Evolutionary conservation across 2,113 vertebrate species (phyloP), one percentile per base, ranked within the genome.

Genomic region (Tachysurus vachellii): DNA sequence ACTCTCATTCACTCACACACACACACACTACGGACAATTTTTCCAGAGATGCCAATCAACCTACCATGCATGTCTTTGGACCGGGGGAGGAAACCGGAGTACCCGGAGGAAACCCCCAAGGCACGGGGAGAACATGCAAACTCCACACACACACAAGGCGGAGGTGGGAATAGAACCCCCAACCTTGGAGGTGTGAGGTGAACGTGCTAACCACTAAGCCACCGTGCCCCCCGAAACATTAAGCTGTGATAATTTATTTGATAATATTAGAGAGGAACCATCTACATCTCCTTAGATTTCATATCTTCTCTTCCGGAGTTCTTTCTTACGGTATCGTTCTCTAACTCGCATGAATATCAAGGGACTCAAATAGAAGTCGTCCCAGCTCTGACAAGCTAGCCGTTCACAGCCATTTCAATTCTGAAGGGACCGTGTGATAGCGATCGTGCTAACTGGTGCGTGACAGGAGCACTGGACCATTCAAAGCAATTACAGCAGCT

Each of bases 401-500:
- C 82, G 82, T 59, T 64, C 71, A n/a, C 66, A 36, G 80, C 31
- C 57, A 73, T 76, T 75, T 68, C 59, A 85, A 54, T 82, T 59
- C 75, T 17, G 50, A 89, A 73, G 68, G 80, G 64, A 85, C 66
- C 13, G n/a, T 42, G 54, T n/a, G 47, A 85, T 76, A 71, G 86
- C 17, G 21, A 13, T 56, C 28, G 31, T 71, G 54, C 44, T 85
- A 88, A 89, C 79, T 85, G 86, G 61, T 79, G 79, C 83, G 83
- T 85, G 83, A 85, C 75, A 36, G 85, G 81, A 86, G 71, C 61
- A 59, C 31, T 53, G 73, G 83, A 82, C 80, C 84, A 56, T 85
- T 53, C 81, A 62, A 79, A 79, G 79, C 87, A 83, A 89, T 91
- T 87, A 85, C 83, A 4, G 77, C 70, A 84, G 80, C 75, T 80